A percentile compares a stretch with the other conserved stretches of the same genome.
phyloP scores from a whole-genome alignment of 2,113 vertebrate species.

The Pangasianodon gigas region DNA sequence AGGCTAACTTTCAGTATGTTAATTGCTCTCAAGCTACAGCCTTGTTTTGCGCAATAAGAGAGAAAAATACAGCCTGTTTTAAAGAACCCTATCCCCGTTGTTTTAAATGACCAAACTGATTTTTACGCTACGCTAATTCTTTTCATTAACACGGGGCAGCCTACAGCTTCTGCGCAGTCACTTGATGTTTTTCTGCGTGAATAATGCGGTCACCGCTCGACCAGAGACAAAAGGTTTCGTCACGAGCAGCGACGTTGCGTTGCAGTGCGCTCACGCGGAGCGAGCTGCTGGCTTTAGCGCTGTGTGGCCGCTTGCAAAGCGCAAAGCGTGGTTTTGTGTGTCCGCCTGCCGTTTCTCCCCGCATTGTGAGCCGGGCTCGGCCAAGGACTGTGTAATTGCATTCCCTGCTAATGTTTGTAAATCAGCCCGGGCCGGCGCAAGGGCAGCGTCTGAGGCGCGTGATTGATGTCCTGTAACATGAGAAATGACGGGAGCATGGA shows the following conservation, averaged over 20 bases:
- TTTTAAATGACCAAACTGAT: neutral
- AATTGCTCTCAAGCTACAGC: neutral
- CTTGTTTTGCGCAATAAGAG: neutral
- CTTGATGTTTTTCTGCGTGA: neutral
- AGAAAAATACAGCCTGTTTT: neutral
- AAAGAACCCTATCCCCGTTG: neutral
- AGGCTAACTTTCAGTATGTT: neutral
- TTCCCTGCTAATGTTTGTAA: conserved; percentile 91
- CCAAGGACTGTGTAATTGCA: conserved; percentile 80
- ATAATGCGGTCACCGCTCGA: conserved; percentile 24
- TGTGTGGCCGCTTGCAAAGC: conserved; percentile 33
- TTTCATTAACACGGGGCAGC: neutral
- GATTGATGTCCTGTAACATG: conserved; percentile 88
- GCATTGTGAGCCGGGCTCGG: conserved; percentile 66
- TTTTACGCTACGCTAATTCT: neutral
- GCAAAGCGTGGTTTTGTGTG: conserved; percentile 31
- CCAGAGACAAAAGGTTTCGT: conserved; percentile 38
- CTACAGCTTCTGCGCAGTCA: conserved; percentile 5
- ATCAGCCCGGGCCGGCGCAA: conserved; percentile 82
- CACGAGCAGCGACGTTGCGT: neutral
- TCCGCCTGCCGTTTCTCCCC: conserved; percentile 54
- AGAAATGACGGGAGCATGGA: conserved; percentile 83
- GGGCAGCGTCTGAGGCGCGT: conserved; percentile 80
- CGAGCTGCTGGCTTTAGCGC: conserved; percentile 18
- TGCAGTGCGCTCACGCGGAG: neutral